phyloP scores from a whole-genome alignment of 2,888 invertebrate genomes.

The Torymus auratus region DNA sequence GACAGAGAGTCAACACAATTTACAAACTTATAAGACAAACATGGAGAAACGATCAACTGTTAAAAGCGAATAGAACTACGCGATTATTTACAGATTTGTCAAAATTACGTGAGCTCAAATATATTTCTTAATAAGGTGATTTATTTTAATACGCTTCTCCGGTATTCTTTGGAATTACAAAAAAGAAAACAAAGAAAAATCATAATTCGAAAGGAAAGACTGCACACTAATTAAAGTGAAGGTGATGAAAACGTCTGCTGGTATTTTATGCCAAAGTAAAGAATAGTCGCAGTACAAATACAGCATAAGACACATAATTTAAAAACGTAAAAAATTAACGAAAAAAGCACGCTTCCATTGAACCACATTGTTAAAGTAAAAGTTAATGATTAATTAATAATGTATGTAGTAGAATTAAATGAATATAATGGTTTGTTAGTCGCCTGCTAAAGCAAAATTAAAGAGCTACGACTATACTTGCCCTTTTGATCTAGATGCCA shows the following conservation, averaged over 20 bases:
- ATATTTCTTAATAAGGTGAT: constrained; percentile 1
- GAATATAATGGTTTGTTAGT: neutral
- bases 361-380: neutral
- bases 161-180: constrained; percentile 53
- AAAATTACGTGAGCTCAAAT: too few species aligned
- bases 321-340: too few species aligned
- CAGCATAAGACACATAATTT: neutral
- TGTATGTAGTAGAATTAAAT: constrained; percentile 2
- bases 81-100: constrained; percentile 27
- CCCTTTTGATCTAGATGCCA: constrained; percentile 39
- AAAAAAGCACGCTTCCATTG: too few species aligned
- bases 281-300: constrained; percentile 40
- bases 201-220: constrained; percentile 69
- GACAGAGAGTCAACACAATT: constrained; percentile 47
- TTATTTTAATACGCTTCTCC: constrained; percentile 41
- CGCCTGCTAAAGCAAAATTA: constrained; percentile 30
- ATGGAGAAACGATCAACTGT: constrained; percentile 45
- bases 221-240: constrained; percentile 36
- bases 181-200: constrained; percentile 66
- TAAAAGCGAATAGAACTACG: neutral
- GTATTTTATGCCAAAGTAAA: constrained; percentile 20
- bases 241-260: constrained; percentile 46
- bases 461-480: constrained; percentile 53
- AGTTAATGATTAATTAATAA: neutral
- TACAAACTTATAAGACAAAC: constrained; percentile 43